These are phyloP conservation scores for Chloropsis hardwickii DNA, from an alignment of 2,113 vertebrate species.

Conservation along the genomic window DNA sequence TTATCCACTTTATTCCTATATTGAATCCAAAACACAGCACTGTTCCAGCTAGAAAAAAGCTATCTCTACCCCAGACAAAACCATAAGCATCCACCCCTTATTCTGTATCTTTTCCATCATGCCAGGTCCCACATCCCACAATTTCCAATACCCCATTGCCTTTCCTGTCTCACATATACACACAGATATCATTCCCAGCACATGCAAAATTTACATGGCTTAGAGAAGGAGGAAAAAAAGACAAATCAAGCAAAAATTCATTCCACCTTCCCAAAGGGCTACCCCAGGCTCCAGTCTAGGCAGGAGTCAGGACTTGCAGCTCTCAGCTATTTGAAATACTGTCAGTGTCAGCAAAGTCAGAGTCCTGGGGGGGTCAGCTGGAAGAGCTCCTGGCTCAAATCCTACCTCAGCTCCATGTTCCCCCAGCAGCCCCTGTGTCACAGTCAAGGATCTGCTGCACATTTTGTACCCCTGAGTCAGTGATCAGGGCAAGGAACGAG, in stretches of 20 bases:
- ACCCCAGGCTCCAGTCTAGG: not conserved
- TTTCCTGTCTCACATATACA: not conserved
- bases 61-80: not conserved
- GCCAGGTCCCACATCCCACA: not conserved
- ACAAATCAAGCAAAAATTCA: not conserved
- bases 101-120: not conserved
- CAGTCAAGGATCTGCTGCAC: not conserved
- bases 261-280: not conserved
- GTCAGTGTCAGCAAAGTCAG: not conserved
- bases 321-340: constrained; percentile 2
- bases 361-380: not conserved
- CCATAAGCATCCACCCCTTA: not conserved
- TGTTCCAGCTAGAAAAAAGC: not conserved
- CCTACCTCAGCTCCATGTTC: not conserved
- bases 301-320: not conserved
- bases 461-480: not conserved
- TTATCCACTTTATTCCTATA: not conserved
- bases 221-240: not conserved
- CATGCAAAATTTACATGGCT: not conserved
- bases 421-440: not conserved
- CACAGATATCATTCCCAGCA: not conserved
- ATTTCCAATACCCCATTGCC: not conserved
- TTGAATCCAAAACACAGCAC: not conserved
- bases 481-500: not conserved
- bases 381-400: not conserved